Conservation (phyloP, 1,140 invertebrate genomes). For the Bombus picipes region DNA sequence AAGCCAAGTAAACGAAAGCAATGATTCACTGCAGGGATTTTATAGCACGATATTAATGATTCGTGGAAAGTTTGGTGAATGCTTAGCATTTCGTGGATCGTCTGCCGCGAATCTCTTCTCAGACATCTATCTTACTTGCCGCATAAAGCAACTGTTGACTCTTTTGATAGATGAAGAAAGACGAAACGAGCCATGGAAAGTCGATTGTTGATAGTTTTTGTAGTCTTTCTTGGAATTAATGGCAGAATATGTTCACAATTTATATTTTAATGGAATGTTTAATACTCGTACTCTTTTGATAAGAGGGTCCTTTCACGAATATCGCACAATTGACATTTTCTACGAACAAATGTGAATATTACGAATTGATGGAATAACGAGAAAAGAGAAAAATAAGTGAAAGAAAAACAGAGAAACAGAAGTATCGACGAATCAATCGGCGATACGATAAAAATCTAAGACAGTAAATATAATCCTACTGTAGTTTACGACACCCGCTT, state of each 20-base stretch:
- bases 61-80: slow-evolving; percentile 13
- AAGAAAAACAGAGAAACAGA: neutral
- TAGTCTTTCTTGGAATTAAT: neutral
- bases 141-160: neutral
- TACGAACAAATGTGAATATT: neutral
- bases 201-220: neutral
- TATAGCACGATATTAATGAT: slow-evolving; percentile 36
- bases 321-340: neutral
- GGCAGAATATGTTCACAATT: neutral
- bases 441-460: neutral
- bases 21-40: slow-evolving; percentile 24
- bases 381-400: neutral
- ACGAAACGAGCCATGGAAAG: neutral
- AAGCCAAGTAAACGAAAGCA: slow-evolving; percentile 5
- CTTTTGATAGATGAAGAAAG: neutral
- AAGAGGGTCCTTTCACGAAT: neutral
- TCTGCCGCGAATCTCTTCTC: slow-evolving; percentile 6
- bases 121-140: slow-evolving; percentile 11
- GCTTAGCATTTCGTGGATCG: slow-evolving; percentile 2
- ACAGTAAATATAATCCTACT: neutral
- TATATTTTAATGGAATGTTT: too few species aligned
- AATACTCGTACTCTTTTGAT: too few species aligned
- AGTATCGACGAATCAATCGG: neutral
- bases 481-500: neutral
- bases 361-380: neutral